phyloP scores from a whole-genome alignment of 1,140 invertebrate species.

The Monomorium pharaonis region DNA sequence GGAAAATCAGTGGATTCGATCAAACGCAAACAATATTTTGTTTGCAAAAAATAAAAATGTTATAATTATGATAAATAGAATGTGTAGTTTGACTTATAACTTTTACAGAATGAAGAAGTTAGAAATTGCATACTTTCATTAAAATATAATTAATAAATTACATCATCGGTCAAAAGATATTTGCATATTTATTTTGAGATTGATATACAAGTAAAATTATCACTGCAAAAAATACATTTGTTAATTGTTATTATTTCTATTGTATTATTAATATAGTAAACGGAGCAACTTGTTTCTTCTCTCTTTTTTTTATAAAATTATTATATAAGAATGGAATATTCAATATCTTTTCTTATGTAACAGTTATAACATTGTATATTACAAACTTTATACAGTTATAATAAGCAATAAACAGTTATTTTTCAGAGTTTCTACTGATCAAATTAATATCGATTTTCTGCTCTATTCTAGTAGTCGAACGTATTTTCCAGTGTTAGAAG shows the following conservation, averaged over 20 bases:
- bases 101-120: neutral
- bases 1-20: neutral
- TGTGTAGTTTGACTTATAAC: neutral
- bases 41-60: neutral
- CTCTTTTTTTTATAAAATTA: neutral
- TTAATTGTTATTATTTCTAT: neutral
- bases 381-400: neutral
- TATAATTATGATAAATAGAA: constrained; percentile 28
- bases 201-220: neutral
- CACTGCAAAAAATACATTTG: too few relatives aligned
- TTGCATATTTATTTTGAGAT: neutral
- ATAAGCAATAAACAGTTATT: neutral
- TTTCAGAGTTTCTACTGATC: neutral
- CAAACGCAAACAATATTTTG: neutral
- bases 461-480: neutral
- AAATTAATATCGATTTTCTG: neutral
- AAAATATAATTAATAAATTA: neutral
- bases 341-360: neutral
- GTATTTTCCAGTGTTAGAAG: neutral
- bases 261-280: neutral
- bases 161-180: neutral
- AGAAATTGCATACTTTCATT: neutral
- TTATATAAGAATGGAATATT: neutral
- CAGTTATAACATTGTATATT: neutral
- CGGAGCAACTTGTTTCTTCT: neutral